Percentiles rank a stretch among this genome's conserved stretches.
phyloP scores from a whole-genome alignment of 2,888 invertebrate genomes.

The Diarsia dahlii region DNA sequence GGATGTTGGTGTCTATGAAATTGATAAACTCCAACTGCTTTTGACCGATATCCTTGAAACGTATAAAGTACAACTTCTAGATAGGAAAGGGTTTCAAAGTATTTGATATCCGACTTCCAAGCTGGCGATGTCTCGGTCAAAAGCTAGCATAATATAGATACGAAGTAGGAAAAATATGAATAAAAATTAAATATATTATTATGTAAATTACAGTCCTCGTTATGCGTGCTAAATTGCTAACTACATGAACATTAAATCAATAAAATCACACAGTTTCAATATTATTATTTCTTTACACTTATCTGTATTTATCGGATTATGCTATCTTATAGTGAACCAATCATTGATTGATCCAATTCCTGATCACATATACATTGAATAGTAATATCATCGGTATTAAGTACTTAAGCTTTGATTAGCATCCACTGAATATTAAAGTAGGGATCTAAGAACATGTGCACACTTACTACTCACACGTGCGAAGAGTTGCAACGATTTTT shows the following conservation, averaged over 20 bases:
- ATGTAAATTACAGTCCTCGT: too few species aligned
- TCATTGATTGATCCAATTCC: slow-evolving; percentile 47
- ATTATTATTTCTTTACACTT: slow-evolving; percentile 38
- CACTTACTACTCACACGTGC: not conserved
- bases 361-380: slow-evolving; percentile 46
- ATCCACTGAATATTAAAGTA: slow-evolving; percentile 22
- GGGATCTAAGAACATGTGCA: slow-evolving; percentile 24
- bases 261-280: slow-evolving; percentile 27
- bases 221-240: too few species aligned
- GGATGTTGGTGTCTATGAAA: not conserved
- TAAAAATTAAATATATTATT: too few species aligned
- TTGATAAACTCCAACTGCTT: not conserved
- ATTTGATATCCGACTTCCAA: too few species aligned
- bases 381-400: slow-evolving; percentile 44
- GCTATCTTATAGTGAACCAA: slow-evolving; percentile 40
- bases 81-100: too few species aligned
- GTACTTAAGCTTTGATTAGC: slow-evolving; percentile 42
- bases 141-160: too few species aligned
- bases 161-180: too few species aligned
- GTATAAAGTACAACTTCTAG: not conserved
- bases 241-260: slow-evolving; percentile 18
- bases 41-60: not conserved
- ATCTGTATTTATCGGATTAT: slow-evolving; percentile 28
- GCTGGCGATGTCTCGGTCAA: too few species aligned
- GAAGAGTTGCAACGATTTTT: not conserved